These are phyloP conservation scores for Chiloscyllium plagiosum DNA, from an alignment of 2,113 vertebrate genomes.

Conservation along the genomic window DNA sequence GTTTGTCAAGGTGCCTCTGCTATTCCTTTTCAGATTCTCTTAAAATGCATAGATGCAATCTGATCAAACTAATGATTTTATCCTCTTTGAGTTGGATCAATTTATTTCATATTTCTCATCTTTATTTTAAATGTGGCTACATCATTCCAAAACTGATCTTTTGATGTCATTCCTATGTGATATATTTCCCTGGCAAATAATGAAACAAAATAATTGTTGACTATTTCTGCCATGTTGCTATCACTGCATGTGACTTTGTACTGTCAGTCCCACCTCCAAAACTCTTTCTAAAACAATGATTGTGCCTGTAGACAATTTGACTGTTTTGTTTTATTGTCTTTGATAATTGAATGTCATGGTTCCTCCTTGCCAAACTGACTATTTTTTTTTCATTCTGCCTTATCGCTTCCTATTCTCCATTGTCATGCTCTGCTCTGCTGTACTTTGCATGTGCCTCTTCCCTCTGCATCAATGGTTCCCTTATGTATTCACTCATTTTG, in stretches of 20 bases:
- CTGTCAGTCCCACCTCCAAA: neutral
- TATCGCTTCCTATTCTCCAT: neutral
- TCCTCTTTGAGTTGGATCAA: neutral
- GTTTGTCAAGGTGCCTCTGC: neutral
- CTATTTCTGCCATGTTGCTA: neutral
- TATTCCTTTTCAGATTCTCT: neutral
- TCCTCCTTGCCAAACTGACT: neutral
- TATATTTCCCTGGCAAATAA: neutral
- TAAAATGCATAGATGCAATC: neutral
- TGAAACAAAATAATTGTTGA: neutral
- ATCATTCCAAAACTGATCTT: no score
- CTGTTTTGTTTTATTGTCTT: neutral
- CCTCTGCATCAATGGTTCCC: neutral
- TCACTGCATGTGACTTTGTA: neutral
- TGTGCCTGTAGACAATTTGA: neutral
- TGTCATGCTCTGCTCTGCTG: neutral
- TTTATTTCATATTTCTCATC: neutral
- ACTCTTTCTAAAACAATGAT: neutral
- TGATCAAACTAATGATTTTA: neutral
- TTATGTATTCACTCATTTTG: neutral
- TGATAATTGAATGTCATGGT: neutral
- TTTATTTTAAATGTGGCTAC: neutral
- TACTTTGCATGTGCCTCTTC: neutral
- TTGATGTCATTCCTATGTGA: no score
- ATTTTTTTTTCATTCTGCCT: neutral